A percentile compares a stretch with the other conserved stretches of the same genome.
Evolutionary conservation across 2,113 vertebrate genomes (phyloP).

Genomic region (Symphodus melops): DNA sequence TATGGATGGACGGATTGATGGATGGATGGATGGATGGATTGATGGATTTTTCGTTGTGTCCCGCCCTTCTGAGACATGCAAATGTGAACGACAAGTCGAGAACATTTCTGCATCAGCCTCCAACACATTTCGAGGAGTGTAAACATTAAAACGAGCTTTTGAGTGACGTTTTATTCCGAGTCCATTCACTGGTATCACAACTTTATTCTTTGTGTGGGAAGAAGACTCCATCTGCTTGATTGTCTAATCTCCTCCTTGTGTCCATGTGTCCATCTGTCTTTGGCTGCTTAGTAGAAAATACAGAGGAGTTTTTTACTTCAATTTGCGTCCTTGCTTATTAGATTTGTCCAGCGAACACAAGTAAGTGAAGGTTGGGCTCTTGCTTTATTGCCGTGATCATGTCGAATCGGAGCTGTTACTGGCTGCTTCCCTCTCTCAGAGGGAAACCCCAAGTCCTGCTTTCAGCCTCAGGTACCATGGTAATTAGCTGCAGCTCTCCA

Average conservation of each 20-base stretch:
- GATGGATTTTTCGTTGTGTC: too few species aligned
- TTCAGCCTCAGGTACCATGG: constrained; percentile 68
- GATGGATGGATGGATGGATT: too few species aligned
- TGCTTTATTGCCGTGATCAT: not conserved
- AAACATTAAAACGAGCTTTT: not conserved
- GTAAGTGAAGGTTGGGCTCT: not conserved
- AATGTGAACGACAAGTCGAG: too few species aligned
- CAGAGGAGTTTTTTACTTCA: not conserved
- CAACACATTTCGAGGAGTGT: too few species aligned
- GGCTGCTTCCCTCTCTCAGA: constrained; percentile 23
- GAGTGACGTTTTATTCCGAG: constrained; percentile 24
- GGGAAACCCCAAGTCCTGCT: constrained; percentile 62
- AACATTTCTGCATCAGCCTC: too few species aligned
- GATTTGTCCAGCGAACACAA: constrained; percentile 23
- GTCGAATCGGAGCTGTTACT: constrained; percentile 17
- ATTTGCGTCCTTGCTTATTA: constrained; percentile 26
- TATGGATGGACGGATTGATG: too few species aligned
- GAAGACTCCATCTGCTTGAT: constrained; percentile 49
- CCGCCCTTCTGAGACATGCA: too few species aligned
- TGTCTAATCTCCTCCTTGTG: constrained; percentile 33
- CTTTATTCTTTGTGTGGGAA: constrained; percentile 37
- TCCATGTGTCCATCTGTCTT: constrained; percentile 50
- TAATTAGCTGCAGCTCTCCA: constrained; percentile 70
- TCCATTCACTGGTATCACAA: constrained; percentile 15
- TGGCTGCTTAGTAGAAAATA: not conserved